Conservation (phyloP, 2,113 vertebrate genomes). For the Chloropsis hardwickii region DNA sequence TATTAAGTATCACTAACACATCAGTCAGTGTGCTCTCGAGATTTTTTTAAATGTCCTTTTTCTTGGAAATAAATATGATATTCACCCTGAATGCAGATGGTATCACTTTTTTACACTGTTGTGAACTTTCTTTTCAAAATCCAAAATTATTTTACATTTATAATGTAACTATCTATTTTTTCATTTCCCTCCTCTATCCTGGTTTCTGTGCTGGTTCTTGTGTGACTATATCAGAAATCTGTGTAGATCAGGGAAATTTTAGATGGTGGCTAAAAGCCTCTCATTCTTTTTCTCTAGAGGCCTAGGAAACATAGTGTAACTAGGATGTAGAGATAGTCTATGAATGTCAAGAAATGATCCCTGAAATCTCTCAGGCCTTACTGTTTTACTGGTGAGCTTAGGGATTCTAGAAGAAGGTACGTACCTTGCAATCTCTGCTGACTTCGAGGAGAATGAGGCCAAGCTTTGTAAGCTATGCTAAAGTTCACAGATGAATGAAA, state of each 20-base stretch:
- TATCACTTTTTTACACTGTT: background rate
- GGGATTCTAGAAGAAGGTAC: background rate
- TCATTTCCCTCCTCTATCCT: background rate
- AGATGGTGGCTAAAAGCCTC: background rate
- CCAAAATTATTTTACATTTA: background rate
- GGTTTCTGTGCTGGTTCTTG: background rate
- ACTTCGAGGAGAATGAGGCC: background rate
- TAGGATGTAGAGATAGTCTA: background rate
- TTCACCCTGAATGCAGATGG: background rate
- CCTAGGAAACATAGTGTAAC: background rate
- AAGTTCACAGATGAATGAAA: background rate
- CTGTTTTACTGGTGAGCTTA: background rate
- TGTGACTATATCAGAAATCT: background rate
- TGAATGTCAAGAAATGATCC: background rate
- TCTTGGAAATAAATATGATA: background rate
- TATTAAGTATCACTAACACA: background rate
- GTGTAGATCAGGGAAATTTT: background rate
- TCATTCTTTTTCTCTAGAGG: background rate
- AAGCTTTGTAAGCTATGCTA: background rate
- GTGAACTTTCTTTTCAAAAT: background rate
- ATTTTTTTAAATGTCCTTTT: background rate
- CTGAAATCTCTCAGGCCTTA: background rate
- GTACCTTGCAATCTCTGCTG: background rate
- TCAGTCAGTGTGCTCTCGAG: background rate
- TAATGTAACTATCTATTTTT: background rate